Evolutionary conservation across 2,888 invertebrate genomes (phyloP).

Genomic region (Tipula confusa): DNA sequence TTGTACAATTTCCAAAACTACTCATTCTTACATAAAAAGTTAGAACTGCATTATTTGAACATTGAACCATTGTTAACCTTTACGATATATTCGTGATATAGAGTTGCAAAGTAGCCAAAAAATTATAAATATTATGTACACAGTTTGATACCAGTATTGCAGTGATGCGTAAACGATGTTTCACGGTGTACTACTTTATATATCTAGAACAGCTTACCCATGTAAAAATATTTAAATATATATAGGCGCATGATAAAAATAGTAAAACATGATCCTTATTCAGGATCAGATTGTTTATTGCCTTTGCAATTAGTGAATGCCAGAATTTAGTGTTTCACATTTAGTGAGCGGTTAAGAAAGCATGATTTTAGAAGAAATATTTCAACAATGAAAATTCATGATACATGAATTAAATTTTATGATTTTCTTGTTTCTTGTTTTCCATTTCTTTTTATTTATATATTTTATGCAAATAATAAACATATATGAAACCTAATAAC

Average conservation of each 20-base stretch:
- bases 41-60: not conserved
- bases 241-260: too few species aligned
- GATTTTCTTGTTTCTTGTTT: not conserved
- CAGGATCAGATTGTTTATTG: too few species aligned
- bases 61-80: not conserved
- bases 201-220: too few species aligned
- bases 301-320: not conserved
- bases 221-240: too few species aligned
- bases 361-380: not conserved
- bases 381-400: constrained; percentile 20
- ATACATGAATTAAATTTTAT: constrained; percentile 12
- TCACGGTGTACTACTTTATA: not conserved
- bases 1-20: not conserved
- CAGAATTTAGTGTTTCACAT: not conserved
- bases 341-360: not conserved
- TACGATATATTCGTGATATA: not conserved
- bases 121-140: not conserved
- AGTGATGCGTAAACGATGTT: not conserved
- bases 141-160: not conserved
- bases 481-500: not conserved
- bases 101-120: constrained; percentile 9
- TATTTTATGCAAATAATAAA: constrained; percentile 20
- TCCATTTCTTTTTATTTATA: not conserved
- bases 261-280: too few species aligned
- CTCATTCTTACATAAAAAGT: not conserved